A percentile compares a stretch with the other conserved stretches of the same genome.
These are phyloP conservation scores for Nymphalis polychloros DNA, from an alignment of 2,888 invertebrate genomes.

Conservation along the genomic window DNA sequence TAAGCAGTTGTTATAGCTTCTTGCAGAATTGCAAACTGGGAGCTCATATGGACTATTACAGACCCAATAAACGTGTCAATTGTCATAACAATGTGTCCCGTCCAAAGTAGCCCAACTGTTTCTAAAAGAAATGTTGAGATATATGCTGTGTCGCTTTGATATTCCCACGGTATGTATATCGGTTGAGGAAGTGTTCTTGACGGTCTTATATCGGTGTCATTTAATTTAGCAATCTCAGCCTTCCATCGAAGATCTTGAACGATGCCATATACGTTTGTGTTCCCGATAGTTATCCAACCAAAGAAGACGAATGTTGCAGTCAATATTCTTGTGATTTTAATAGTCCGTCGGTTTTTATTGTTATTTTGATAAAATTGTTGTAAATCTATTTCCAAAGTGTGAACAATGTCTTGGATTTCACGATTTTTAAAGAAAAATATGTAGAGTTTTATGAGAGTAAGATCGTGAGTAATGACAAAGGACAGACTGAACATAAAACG, in stretches of 20 bases:
- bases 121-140: constrained; percentile 67
- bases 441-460: constrained; percentile 70
- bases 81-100: constrained; percentile 74
- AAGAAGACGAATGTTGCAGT: constrained; percentile 68
- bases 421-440: constrained; percentile 70
- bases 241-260: constrained; percentile 70
- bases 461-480: constrained; percentile 74
- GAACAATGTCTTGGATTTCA: constrained; percentile 68
- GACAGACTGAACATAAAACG: constrained; percentile 76
- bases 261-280: constrained; percentile 66
- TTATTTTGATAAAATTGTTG: constrained; percentile 68
- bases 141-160: constrained; percentile 61
- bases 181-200: constrained; percentile 68
- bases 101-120: constrained; percentile 71
- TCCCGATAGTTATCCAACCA: constrained; percentile 73
- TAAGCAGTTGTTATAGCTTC: constrained; percentile 68
- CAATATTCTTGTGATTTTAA: constrained; percentile 60
- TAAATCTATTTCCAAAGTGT: constrained; percentile 62
- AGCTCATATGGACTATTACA: constrained; percentile 71
- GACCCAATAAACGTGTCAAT: constrained; percentile 75
- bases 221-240: constrained; percentile 53
- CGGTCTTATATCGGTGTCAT: constrained; percentile 53
- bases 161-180: constrained; percentile 75
- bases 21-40: constrained; percentile 65
- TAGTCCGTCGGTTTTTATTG: constrained; percentile 53